A percentile compares a stretch with the other conserved stretches of the same genome.
Evolutionary conservation across 2,113 vertebrate genomes (phyloP).

Genomic region (Atrichornis clamosus): DNA sequence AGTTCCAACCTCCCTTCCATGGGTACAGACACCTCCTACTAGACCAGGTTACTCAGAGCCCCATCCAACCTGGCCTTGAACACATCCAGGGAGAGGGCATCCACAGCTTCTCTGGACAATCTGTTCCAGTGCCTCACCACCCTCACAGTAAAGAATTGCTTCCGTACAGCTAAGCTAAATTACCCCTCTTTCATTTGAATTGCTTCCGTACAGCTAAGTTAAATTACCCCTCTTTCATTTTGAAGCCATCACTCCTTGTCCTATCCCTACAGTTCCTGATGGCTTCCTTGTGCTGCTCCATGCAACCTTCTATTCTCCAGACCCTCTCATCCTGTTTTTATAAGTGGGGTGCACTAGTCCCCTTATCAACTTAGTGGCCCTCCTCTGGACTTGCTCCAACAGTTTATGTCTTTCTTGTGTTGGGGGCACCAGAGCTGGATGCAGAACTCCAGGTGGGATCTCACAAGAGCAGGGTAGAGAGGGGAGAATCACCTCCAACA

Average conservation of each 20-base stretch:
- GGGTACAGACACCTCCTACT: background rate
- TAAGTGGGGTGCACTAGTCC: too few relatives aligned
- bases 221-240: background rate
- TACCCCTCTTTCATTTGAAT: background rate
- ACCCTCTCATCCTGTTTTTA: background rate
- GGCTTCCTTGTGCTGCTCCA: background rate
- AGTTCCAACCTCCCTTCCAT: background rate
- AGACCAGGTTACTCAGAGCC: background rate
- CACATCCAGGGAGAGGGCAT: background rate
- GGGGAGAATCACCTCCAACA: background rate
- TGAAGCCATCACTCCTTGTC: background rate
- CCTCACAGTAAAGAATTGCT: background rate
- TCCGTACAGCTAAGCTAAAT: background rate
- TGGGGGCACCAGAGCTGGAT: background rate
- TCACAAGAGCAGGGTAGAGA: background rate
- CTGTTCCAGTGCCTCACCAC: background rate
- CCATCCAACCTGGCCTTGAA: background rate
- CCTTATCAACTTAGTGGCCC: background rate
- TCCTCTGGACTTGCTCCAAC: background rate
- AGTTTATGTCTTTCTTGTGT: background rate
- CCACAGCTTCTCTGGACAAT: background rate
- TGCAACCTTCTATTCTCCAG: background rate
- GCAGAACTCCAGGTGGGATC: background rate
- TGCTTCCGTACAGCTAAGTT: background rate
- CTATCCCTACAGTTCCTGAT: background rate